Evolutionary conservation across 2,113 vertebrate genomes (phyloP).

Genomic region (Lichenostomus cassidix): DNA sequence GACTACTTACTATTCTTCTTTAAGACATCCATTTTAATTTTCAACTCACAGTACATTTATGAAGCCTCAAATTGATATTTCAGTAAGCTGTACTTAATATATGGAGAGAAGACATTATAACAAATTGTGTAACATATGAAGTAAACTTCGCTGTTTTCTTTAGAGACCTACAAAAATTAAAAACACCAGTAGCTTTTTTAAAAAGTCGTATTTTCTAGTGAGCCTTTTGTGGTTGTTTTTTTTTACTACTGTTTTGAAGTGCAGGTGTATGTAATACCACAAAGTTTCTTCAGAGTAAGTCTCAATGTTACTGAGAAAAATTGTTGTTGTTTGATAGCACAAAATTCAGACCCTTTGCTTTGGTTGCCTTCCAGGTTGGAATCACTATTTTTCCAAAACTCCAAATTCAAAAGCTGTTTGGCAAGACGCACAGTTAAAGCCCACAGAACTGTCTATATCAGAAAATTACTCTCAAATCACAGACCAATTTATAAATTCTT

Average conservation of each 20-base stretch:
- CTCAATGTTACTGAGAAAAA: neutral
- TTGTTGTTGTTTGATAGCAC: neutral
- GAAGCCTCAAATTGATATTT: neutral
- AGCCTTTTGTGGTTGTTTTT: neutral
- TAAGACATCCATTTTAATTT: neutral
- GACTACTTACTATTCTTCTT: neutral
- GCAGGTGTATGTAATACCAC: neutral
- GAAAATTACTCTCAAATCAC: neutral
- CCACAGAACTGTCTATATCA: neutral
- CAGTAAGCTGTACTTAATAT: neutral
- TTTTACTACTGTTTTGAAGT: neutral
- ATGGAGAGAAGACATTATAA: neutral
- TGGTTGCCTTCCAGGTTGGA: neutral
- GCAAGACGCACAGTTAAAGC: neutral
- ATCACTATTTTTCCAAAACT: neutral
- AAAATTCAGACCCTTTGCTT: neutral
- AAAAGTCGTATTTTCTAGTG: neutral
- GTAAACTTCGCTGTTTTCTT: neutral
- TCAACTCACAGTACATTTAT: neutral
- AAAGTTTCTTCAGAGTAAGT: neutral
- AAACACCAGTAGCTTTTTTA: neutral
- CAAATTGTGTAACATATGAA: neutral
- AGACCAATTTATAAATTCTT: neutral
- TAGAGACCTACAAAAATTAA: neutral
- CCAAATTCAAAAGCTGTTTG: neutral